These are phyloP conservation scores for Desmodus rotundus DNA, from an alignment of 2,113 vertebrate species.

Conservation along the genomic window DNA sequence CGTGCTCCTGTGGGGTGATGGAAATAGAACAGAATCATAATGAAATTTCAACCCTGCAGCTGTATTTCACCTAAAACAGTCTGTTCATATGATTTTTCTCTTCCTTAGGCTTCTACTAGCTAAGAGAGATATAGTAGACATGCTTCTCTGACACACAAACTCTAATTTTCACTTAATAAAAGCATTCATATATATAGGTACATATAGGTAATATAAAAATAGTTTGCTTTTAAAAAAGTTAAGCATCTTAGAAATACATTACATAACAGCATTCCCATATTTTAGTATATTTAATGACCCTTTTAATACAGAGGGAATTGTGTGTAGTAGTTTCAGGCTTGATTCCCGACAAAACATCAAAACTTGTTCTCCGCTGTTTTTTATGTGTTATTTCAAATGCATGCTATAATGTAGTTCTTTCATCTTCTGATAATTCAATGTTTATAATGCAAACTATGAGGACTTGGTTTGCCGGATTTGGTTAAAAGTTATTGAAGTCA, in stretches of 20 bases:
- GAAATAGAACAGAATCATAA: slow-evolving; percentile 68
- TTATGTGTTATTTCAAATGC: neutral
- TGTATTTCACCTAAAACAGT: slow-evolving; percentile 66
- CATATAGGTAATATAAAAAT: neutral
- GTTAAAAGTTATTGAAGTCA: neutral
- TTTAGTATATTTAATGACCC: neutral
- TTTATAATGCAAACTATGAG: neutral
- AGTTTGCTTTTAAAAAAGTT: slow-evolving; percentile 10
- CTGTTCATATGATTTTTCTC: slow-evolving; percentile 57
- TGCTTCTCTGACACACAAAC: slow-evolving; percentile 7
- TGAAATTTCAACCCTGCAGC: slow-evolving; percentile 71
- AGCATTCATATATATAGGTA: neutral
- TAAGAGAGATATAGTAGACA: slow-evolving; percentile 24
- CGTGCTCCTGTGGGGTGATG: slow-evolving; percentile 45
- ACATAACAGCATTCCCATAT: neutral
- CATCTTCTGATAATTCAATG: neutral
- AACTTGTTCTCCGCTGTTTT: neutral
- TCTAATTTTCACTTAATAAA: slow-evolving; percentile 37
- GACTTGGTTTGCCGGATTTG: neutral
- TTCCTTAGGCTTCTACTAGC: slow-evolving; percentile 49
- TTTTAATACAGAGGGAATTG: neutral
- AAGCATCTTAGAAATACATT: neutral
- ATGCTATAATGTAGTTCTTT: neutral
- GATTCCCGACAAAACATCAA: neutral
- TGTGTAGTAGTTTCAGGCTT: neutral